Conservation (phyloP, 2,797 vertebrate species). For the Remorina albescens region DNA sequence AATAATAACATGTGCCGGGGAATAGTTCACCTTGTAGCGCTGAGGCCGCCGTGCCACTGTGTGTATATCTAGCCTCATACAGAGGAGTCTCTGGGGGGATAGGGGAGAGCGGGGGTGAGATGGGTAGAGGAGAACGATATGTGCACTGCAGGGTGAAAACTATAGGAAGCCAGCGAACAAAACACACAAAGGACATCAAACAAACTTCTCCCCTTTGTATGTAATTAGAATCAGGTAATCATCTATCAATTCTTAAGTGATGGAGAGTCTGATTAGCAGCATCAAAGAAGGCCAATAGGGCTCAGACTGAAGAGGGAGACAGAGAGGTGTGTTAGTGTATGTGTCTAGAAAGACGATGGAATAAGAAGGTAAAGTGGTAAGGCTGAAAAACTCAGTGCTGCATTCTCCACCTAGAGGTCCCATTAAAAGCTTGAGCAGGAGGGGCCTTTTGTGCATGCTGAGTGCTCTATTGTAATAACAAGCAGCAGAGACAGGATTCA, state of each 20-base stretch:
- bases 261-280: slow-evolving; percentile 61
- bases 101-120: slow-evolving; percentile 9
- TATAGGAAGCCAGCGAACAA: slow-evolving; percentile 27
- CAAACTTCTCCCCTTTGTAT: slow-evolving; percentile 40
- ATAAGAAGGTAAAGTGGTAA: slow-evolving; percentile 58
- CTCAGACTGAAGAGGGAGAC: slow-evolving; percentile 22
- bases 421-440: slow-evolving; percentile 71
- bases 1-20: slow-evolving; percentile 82
- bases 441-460: slow-evolving; percentile 72
- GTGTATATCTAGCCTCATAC: slow-evolving; percentile 61
- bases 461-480: slow-evolving; percentile 80
- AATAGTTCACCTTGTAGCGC: slow-evolving; percentile 84
- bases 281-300: slow-evolving; percentile 55
- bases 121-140: background rate
- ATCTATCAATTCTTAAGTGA: slow-evolving; percentile 49
- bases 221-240: slow-evolving; percentile 68
- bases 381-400: slow-evolving; percentile 62
- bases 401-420: slow-evolving; percentile 67
- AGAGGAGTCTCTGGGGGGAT: slow-evolving; percentile 27
- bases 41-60: slow-evolving; percentile 49
- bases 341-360: slow-evolving; percentile 58
- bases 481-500: slow-evolving; percentile 69
- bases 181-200: slow-evolving; percentile 64
- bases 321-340: slow-evolving; percentile 17
- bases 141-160: background rate